Evolutionary conservation across 2,113 vertebrate genomes (phyloP), one percentile per base, ranked within the genome.

Genomic region (Eptesicus fuscus): DNA sequence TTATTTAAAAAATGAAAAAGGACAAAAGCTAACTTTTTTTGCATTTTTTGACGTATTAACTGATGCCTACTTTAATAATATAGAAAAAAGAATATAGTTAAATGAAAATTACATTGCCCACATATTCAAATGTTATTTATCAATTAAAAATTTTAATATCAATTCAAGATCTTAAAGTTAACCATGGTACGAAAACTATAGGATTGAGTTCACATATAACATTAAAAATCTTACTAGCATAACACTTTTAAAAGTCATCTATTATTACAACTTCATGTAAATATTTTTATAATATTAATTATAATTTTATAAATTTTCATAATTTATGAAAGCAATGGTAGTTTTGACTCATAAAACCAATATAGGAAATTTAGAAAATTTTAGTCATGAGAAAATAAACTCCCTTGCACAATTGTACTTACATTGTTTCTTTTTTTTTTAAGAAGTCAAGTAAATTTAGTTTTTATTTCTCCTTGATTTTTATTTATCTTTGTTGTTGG

Each of bases 1-100:
- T 93, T 65, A 93, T 93, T 93, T 89, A n/a, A 63, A 69, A 74
- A 59, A 23, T 59, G 18, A 73, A 65, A 59, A 91, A 78, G 32
- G 73, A 63, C 10, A 73, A 61, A 70, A 94, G 35, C 44, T 71
- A 18, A 40, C 12, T 74, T 28, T 28, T 61, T 61, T 61, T 28
- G 56, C 59, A 61, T 59, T 83, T 42, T 61, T 85, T 49, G 40
- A 84, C 16, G 28, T 77, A n/a, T 42, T 90, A 90, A 84, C 28
- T 61, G n/a, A 90, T 84, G 14, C 10, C 2, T 84, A 79, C 16
- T 71, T 85, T 44, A 28, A 61, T 63, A 17, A 84, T 30, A n/a
- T 65, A 79, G 28, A 30, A 49, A 79, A 79, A 77, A 70, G 20
- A 61, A 8, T 63, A 56, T 32, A 90, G 16, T 53, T 71, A 71